Conservation (phyloP, 2,113 vertebrate species). For the Eira barbara region DNA sequence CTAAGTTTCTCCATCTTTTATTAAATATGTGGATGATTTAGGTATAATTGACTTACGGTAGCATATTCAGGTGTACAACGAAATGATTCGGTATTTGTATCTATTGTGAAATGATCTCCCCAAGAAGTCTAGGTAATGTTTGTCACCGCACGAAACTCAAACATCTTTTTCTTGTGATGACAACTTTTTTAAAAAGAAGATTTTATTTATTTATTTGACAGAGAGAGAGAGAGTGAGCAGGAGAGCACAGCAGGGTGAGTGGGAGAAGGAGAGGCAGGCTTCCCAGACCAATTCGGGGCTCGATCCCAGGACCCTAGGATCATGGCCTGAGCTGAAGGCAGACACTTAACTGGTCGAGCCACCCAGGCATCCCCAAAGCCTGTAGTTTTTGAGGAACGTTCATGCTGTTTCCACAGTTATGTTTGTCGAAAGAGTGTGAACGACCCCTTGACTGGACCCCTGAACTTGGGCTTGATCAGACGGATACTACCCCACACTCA, state of each 20-base stretch:
- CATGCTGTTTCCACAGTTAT: not conserved
- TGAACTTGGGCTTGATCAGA: not conserved
- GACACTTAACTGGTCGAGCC: not conserved
- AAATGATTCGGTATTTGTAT: not conserved
- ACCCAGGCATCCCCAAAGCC: no score
- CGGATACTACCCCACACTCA: rapidly evolving
- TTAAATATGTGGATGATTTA: not conserved
- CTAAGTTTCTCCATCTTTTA: not conserved
- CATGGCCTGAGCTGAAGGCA: not conserved
- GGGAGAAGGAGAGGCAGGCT: not conserved
- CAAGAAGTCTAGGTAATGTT: not conserved
- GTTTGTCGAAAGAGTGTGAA: not conserved
- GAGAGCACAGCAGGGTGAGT: not conserved
- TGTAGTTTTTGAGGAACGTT: not conserved
- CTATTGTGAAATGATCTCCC: not conserved
- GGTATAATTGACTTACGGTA: not conserved
- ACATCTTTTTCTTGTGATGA: not conserved
- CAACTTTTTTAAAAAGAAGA: not conserved
- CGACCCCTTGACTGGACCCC: not conserved
- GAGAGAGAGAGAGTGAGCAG: not conserved
- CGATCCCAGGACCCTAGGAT: not conserved
- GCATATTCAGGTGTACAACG: not conserved
- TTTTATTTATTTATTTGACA: not conserved
- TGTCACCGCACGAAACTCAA: not conserved
- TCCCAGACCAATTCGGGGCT: not conserved